Conservation (phyloP, 1,140 invertebrate genomes). For the Calosoma granatense region DNA sequence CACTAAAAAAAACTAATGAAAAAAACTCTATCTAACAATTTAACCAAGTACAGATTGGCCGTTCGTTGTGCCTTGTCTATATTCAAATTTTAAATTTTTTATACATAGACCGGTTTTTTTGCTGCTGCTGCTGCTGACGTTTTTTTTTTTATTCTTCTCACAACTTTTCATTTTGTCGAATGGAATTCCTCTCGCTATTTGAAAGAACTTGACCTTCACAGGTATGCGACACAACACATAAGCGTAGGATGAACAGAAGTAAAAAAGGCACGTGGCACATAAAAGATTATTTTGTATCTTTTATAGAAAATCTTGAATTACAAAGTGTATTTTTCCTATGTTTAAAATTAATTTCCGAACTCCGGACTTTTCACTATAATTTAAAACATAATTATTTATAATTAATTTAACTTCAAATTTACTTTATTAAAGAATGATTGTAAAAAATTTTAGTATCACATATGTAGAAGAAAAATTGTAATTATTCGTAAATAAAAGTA, state of each 20-base stretch:
- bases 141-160: not conserved
- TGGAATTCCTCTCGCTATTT: not conserved
- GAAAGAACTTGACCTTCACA: slow-evolving; percentile 5
- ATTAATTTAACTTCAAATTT: too few species aligned
- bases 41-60: not conserved
- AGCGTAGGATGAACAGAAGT: not conserved
- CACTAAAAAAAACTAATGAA: not conserved
- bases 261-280: too few species aligned
- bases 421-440: too few species aligned
- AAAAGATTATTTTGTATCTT: too few species aligned
- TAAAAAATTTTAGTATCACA: too few species aligned
- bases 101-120: not conserved
- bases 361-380: too few species aligned
- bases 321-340: too few species aligned
- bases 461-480: too few species aligned
- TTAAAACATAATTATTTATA: too few species aligned
- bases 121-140: not conserved
- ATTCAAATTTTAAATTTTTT: not conserved
- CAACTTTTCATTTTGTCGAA: slow-evolving; percentile 3
- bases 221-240: slow-evolving; percentile 1
- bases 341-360: too few species aligned
- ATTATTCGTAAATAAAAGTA: too few species aligned
- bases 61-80: not conserved
- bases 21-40: not conserved
- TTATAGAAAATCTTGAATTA: too few species aligned